Percentiles rank a stretch among this genome's conserved stretches.
Evolutionary conservation across 2,797 vertebrate genomes (phyloP).

Genomic region (Sebastes cheni): DNA sequence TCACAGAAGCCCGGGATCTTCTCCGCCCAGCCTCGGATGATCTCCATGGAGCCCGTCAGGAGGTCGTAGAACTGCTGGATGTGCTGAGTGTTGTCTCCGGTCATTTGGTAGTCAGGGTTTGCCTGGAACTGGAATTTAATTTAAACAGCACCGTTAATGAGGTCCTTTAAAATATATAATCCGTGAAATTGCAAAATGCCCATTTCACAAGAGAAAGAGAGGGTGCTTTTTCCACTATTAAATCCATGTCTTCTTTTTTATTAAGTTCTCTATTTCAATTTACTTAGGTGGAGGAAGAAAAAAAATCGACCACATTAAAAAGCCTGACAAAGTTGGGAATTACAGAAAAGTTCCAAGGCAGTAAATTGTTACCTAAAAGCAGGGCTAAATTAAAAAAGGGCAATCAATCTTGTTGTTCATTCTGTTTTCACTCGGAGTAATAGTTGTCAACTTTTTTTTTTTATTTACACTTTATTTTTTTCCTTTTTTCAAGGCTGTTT

Average conservation of each 20-base stretch:
- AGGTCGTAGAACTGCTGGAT: conserved; percentile 99
- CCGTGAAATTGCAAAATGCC: conserved; percentile 94
- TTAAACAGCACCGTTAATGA: conserved; percentile 91
- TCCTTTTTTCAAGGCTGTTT: no score
- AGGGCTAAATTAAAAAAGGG: conserved; percentile 33
- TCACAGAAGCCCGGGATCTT: conserved; percentile 96
- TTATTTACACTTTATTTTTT: no score
- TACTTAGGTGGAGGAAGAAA: conserved; percentile 64
- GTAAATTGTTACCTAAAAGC: conserved; percentile 41
- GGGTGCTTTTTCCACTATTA: conserved; percentile 84
- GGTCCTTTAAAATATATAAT: conserved; percentile 94
- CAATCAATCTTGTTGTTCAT: conserved; percentile 19
- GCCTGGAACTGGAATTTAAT: conserved; percentile 98
- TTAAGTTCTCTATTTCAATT: conserved; percentile 87
- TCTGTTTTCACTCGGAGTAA: neutral
- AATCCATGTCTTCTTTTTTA: conserved; percentile 86
- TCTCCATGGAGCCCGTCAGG: conserved; percentile 99
- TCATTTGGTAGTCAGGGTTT: conserved; percentile 99
- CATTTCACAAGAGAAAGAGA: conserved; percentile 79
- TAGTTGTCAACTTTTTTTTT: neutral
- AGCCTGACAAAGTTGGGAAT: conserved; percentile 66
- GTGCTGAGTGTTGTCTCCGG: conserved; percentile 97
- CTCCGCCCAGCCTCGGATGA: conserved; percentile 98
- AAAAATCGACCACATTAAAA: conserved; percentile 75
- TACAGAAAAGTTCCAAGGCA: conserved; percentile 56